Conservation (phyloP, 2,797 vertebrate genomes). For the Sebastolobus altivelis region DNA sequence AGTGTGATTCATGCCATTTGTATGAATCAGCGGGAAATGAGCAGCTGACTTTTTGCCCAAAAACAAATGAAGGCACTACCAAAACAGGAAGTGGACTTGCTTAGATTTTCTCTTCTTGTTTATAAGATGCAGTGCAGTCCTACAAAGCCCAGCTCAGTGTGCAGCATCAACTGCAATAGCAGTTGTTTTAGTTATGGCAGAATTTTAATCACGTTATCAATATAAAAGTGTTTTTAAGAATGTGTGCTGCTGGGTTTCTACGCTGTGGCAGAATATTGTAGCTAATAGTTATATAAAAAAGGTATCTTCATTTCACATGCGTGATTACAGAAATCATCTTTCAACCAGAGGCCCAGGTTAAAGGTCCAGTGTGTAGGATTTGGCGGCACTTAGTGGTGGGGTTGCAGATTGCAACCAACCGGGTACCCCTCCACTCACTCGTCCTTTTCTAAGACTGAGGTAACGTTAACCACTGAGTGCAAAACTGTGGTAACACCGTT, state of each 20-base stretch:
- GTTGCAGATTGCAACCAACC: too few species aligned
- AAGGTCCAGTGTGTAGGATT: too few species aligned
- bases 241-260: background rate
- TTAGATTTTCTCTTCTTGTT: slow-evolving; percentile 14
- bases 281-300: background rate
- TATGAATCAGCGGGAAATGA: background rate
- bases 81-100: slow-evolving; percentile 28
- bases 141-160: background rate
- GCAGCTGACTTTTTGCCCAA: background rate
- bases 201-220: background rate
- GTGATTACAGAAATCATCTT: background rate
- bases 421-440: too few species aligned
- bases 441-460: too few species aligned
- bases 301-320: background rate
- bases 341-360: background rate
- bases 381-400: too few species aligned
- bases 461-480: too few species aligned
- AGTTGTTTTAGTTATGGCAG: background rate
- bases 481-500: too few species aligned
- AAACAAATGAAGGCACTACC: background rate
- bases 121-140: background rate
- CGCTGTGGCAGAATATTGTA: background rate
- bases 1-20: background rate
- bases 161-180: background rate
- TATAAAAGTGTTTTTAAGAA: background rate